These are phyloP conservation scores for Zaprionus ghesquierei DNA, from an alignment of 1,140 invertebrate genomes.

Conservation along the genomic window DNA sequence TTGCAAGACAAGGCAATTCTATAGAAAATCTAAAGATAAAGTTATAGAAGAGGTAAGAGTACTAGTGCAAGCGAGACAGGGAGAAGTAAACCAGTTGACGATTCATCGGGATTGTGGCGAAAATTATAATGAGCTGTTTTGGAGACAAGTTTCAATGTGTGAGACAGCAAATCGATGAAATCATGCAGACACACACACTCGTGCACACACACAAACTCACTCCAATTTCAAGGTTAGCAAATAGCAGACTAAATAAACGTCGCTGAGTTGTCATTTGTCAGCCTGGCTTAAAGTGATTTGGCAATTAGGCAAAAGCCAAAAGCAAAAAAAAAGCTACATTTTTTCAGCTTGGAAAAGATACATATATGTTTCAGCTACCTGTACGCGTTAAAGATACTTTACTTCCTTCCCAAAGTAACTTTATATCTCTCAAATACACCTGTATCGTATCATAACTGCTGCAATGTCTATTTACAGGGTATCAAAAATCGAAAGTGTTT, in stretches of 20 bases:
- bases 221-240: slow-evolving; percentile 34
- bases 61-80: not conserved
- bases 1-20: slow-evolving; percentile 14
- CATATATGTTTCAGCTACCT: not conserved
- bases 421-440: not conserved
- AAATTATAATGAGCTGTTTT: slow-evolving; percentile 68
- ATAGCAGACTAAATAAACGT: slow-evolving; percentile 17
- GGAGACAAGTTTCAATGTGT: slow-evolving; percentile 55
- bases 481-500: slow-evolving; percentile 55
- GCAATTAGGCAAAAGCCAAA: slow-evolving; percentile 30
- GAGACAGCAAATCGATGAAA: slow-evolving; percentile 57
- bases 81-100: slow-evolving; percentile 59
- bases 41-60: not conserved
- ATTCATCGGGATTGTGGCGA: slow-evolving; percentile 67
- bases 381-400: not conserved
- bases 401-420: not conserved
- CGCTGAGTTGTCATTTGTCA: slow-evolving; percentile 32
- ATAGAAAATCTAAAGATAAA: not conserved
- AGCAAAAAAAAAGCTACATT: slow-evolving; percentile 4
- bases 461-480: slow-evolving; percentile 1
- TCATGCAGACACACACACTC: slow-evolving; percentile 42
- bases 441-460: not conserved
- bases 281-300: slow-evolving; percentile 34
- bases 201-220: not conserved
- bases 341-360: not conserved